These are phyloP conservation scores for Whitmania pigra DNA, from an alignment of 1,140 invertebrate species.

Conservation along the genomic window DNA sequence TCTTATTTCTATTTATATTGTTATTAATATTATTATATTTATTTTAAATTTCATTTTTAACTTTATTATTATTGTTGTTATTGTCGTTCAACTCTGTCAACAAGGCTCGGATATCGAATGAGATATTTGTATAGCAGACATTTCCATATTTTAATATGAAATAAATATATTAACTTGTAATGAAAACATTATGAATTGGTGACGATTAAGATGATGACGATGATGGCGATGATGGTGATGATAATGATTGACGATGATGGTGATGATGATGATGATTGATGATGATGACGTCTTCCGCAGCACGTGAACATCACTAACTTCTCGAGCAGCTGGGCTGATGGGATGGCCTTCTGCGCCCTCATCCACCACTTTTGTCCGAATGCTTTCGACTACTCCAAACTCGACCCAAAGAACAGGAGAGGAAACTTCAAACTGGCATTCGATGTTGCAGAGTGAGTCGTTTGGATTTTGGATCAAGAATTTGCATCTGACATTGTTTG, in stretches of 20 bases:
- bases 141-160: too few relatives aligned
- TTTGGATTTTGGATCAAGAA: not conserved
- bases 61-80: too few relatives aligned
- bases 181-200: not conserved
- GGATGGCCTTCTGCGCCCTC: constrained; percentile 73
- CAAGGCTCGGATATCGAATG: too few relatives aligned
- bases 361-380: constrained; percentile 79
- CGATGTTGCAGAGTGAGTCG: constrained; percentile 24
- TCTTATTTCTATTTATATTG: too few relatives aligned
- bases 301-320: constrained; percentile 82
- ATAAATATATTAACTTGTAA: too few relatives aligned
- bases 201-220: not conserved
- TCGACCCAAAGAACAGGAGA: constrained; percentile 23
- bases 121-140: too few relatives aligned
- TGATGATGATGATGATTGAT: not conserved
- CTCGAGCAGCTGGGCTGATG: constrained; percentile 81
- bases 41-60: too few relatives aligned
- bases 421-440: constrained; percentile 24
- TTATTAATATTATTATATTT: too few relatives aligned
- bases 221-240: not conserved
- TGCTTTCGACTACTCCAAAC: constrained; percentile 22
- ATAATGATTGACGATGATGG: not conserved
- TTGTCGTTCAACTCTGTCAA: too few relatives aligned
- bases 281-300: not conserved
- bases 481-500: too few relatives aligned